Base-by-base conservation (phyloP, 1,140 invertebrate species). In the Achroia grisella region DNA sequence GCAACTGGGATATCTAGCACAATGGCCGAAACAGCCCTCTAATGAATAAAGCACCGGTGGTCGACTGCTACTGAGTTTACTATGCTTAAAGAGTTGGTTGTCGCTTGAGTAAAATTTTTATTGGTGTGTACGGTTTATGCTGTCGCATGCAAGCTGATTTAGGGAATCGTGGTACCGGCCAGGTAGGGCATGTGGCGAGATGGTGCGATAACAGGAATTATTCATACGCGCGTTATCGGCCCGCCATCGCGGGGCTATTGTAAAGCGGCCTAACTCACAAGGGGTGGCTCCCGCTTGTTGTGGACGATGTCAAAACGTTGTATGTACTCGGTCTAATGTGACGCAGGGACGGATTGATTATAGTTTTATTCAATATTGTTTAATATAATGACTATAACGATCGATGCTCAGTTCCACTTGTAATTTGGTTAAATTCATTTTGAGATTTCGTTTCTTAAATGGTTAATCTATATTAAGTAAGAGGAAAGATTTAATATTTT, bases 111-210 rank as follows among this genome's bases (percentile, higher is more conserved):
- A 46, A 15, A 34, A 11, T 12, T 34, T 39, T 43, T 56, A 36
- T n/a, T n/a, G n/a, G n/a, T n/a, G 13, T 37, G 43, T 44, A 34
- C 30, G 43, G 32, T 46, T 62, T 53, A 49, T 58, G 57, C 40
- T 56, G 52, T 73, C 49, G 56, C 45, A 43, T 56, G 32, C 46
- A 44, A 44, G 53, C 65, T 44, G 51, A 50, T 66, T 71, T 56
- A 59, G 50, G 57, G 57, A 52, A 54, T 52, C 70, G 47, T 82
- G 66, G 78, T 82, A 80, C 52, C 52, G 68, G 74, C 64, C 79
- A 80, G 77, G 77, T 84, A 78, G 80, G 74, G 73, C 72, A 78
- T 84, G 75, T 84, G 80, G 80, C 71, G 67, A 80, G 80, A 84
- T 84, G 65, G 70, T 39, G 71, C 75, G 80, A 84, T 84, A 84